Percentiles rank a stretch among this genome's conserved stretches.
These are phyloP conservation scores for Piprites chloris DNA, from an alignment of 2,113 vertebrate species.

Conservation along the genomic window DNA sequence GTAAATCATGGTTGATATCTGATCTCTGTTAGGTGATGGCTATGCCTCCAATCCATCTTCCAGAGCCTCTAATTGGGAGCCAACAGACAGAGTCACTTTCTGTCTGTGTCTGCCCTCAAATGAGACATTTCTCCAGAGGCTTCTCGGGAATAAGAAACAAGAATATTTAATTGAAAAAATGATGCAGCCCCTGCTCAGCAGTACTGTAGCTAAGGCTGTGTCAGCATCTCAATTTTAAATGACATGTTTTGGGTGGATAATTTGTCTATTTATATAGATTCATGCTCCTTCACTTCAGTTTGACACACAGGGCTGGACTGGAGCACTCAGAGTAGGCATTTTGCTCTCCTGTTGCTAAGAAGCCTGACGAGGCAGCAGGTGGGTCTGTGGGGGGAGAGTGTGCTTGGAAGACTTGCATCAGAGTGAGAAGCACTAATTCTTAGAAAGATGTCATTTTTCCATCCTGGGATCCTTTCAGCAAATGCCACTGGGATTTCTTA, in stretches of 20 bases:
- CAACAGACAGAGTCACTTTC: not conserved
- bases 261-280: constrained; percentile 32
- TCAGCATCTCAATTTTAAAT: constrained; percentile 50
- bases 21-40: not conserved
- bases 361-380: not conserved
- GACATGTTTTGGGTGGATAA: constrained; percentile 20
- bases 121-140: constrained; percentile 5
- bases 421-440: constrained; percentile 58
- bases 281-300: constrained; percentile 17
- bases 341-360: not conserved
- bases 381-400: not conserved
- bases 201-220: constrained; percentile 2
- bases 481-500: constrained; percentile 55
- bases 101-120: constrained; percentile 11
- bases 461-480: constrained; percentile 59
- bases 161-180: constrained; percentile 39
- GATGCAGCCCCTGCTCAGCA: not conserved
- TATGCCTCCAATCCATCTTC: not conserved
- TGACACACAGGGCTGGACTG: not conserved
- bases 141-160: constrained; percentile 21
- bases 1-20: not conserved
- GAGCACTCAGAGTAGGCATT: not conserved
- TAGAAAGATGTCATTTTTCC: constrained; percentile 56
- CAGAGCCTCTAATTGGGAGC: not conserved
- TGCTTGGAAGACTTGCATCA: constrained; percentile 13